These are phyloP conservation scores for Varanus komodoensis DNA, from an alignment of 2,113 vertebrate genomes.

Conservation along the genomic window DNA sequence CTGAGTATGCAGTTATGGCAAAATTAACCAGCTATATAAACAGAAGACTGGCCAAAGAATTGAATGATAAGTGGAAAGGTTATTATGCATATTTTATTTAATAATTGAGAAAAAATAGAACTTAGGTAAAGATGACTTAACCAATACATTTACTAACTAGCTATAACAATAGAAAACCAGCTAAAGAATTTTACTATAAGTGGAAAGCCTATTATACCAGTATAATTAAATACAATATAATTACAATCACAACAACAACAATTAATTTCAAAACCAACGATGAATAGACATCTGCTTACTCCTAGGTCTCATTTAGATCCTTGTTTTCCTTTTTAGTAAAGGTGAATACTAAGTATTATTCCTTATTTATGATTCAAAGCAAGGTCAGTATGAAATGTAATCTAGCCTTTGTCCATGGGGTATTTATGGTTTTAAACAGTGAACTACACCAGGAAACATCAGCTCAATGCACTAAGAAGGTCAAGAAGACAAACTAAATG, in stretches of 20 bases:
- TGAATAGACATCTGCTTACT: neutral
- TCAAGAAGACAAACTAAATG: neutral
- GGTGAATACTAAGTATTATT: neutral
- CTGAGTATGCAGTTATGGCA: too few species aligned
- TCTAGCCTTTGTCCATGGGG: neutral
- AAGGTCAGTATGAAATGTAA: conserved; percentile 16
- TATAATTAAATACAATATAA: too few species aligned
- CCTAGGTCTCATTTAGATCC: conserved; percentile 4
- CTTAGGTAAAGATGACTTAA: too few species aligned
- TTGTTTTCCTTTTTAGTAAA: neutral
- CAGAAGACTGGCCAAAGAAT: too few species aligned
- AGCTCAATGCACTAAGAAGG: neutral
- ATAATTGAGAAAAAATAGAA: too few species aligned
- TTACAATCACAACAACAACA: neutral
- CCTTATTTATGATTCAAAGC: neutral
- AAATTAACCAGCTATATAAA: too few species aligned
- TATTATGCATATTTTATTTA: too few species aligned
- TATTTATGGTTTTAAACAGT: conserved; percentile 20
- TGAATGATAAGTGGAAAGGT: too few species aligned
- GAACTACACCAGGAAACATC: neutral
- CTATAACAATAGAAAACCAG: too few species aligned
- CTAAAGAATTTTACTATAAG: too few species aligned
- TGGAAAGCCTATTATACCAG: too few species aligned
- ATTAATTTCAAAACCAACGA: conserved; percentile 15
- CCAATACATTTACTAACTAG: too few species aligned